phyloP scores from a whole-genome alignment of 2,113 vertebrate genomes.

The Aptenodytes patagonicus region DNA sequence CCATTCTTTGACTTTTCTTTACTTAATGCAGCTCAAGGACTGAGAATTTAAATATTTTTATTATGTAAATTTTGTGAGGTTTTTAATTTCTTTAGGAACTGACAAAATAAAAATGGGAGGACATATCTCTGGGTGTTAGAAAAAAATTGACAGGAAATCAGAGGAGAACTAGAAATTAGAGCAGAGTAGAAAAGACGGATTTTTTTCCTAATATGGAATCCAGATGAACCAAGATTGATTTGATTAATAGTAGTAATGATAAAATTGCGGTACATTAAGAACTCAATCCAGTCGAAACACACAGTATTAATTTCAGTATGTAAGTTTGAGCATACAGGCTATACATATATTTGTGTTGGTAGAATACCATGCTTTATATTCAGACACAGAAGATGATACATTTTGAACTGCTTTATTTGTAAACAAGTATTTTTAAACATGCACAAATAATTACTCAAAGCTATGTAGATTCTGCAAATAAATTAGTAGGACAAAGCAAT shows the following conservation, averaged over 20 bases:
- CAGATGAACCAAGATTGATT: not conserved
- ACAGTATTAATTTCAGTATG: not conserved
- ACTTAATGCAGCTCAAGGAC: not conserved
- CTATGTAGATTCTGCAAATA: not conserved
- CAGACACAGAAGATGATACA: not conserved
- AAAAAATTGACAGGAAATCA: not conserved
- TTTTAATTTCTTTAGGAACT: not conserved
- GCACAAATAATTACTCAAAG: not conserved
- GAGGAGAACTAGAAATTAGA: not conserved
- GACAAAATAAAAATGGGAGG: not conserved
- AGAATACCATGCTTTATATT: not conserved
- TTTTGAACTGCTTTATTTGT: not conserved
- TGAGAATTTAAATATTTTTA: not conserved
- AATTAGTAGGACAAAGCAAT: constrained; percentile 4
- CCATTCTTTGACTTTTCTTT: not conserved
- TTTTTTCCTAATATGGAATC: not conserved
- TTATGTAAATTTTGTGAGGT: not conserved
- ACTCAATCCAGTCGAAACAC: constrained; percentile 8
- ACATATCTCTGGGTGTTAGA: not conserved
- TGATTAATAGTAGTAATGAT: not conserved
- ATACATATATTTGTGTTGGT: not conserved
- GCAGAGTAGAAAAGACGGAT: not conserved
- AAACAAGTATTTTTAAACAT: not conserved
- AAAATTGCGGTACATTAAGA: not conserved
- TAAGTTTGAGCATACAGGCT: not conserved